Evolutionary conservation across 1,140 invertebrate genomes (phyloP).

Genomic region (Pentalonia nigronervosa): DNA sequence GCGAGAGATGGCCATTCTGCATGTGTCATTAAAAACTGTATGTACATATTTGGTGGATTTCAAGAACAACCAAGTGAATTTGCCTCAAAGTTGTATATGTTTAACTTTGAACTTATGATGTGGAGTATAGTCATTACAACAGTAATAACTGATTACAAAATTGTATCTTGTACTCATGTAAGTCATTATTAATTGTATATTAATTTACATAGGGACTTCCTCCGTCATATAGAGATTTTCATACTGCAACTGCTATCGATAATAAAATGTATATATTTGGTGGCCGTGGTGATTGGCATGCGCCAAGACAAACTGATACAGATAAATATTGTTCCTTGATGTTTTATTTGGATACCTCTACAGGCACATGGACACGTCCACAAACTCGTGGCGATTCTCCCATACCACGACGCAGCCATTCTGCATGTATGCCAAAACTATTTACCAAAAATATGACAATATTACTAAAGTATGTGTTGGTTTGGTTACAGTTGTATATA

Average conservation of each 20-base stretch:
- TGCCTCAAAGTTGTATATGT: constrained; percentile 78
- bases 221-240: constrained; percentile 85
- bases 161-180: background rate
- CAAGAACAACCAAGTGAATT: constrained; percentile 73
- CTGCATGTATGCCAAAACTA: constrained; percentile 75
- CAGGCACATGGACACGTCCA: constrained; percentile 72
- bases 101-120: constrained; percentile 76
- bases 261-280: constrained; percentile 87
- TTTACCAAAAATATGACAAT: background rate
- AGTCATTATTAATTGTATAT: background rate
- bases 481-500: constrained; percentile 74
- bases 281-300: constrained; percentile 76
- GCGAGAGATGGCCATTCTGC: constrained; percentile 90
- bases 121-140: constrained; percentile 73
- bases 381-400: constrained; percentile 69
- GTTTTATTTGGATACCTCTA: constrained; percentile 77
- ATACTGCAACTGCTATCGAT: constrained; percentile 79
- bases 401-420: constrained; percentile 83
- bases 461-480: background rate
- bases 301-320: constrained; percentile 71
- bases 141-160: constrained; percentile 62
- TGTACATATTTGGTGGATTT: constrained; percentile 92
- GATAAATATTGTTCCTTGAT: constrained; percentile 83
- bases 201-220: constrained; percentile 61
- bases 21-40: constrained; percentile 79